phyloP scores from a whole-genome alignment of 2,888 invertebrate species.

The Eulithis prunata region DNA sequence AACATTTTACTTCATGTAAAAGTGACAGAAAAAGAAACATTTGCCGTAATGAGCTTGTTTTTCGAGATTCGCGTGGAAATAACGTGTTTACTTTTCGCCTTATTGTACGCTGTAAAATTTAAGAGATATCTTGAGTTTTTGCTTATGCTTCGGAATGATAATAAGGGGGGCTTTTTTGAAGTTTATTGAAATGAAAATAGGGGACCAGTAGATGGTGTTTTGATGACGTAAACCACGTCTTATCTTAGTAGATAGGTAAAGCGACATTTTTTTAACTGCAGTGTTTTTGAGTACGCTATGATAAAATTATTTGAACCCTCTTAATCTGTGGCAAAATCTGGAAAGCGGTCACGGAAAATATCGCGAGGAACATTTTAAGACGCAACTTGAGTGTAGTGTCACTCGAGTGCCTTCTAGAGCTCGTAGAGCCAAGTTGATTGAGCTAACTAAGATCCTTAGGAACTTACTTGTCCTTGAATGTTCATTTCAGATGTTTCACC shows the following conservation, averaged over 20 bases:
- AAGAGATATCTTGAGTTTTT: slow-evolving; percentile 28
- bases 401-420: slow-evolving; percentile 15
- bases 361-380: slow-evolving; percentile 6
- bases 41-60: slow-evolving; percentile 40
- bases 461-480: background rate
- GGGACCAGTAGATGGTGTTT: slow-evolving; percentile 5
- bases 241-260: background rate
- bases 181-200: slow-evolving; percentile 22
- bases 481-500: background rate
- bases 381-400: slow-evolving; percentile 18
- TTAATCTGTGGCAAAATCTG: background rate
- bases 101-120: slow-evolving; percentile 31
- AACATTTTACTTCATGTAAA: slow-evolving; percentile 55
- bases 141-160: slow-evolving; percentile 25
- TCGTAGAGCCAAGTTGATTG: slow-evolving; percentile 17
- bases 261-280: no score
- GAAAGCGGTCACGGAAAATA: slow-evolving; percentile 9
- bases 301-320: background rate
- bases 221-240: background rate
- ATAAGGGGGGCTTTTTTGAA: slow-evolving; percentile 25
- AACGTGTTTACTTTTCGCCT: slow-evolving; percentile 31
- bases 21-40: slow-evolving; percentile 54
- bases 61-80: slow-evolving; percentile 33
- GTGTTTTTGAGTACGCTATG: no score
- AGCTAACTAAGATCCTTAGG: slow-evolving; percentile 19